A percentile compares a stretch with the other conserved stretches of the same genome.
phyloP scores from a whole-genome alignment of 2,888 invertebrate genomes.

The Bellardia pandia region DNA sequence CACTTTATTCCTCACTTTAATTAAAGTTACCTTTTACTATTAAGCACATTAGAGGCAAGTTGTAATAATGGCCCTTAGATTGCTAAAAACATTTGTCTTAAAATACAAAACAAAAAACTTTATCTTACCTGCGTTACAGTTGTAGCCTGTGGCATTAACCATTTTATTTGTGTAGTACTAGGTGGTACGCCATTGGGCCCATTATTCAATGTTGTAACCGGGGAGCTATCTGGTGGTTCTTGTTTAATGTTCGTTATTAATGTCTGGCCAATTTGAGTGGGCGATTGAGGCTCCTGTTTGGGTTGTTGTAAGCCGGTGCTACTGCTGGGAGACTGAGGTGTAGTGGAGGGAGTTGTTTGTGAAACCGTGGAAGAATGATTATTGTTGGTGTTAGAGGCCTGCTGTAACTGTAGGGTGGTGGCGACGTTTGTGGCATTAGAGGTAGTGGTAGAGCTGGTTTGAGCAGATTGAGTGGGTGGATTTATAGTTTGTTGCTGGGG shows the following conservation, averaged over 20 bases:
- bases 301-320: conserved; percentile 76
- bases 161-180: conserved; percentile 78
- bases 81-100: too few species aligned
- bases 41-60: too few species aligned
- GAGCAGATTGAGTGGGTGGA: conserved; percentile 68
- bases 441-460: conserved; percentile 61
- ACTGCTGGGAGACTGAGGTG: conserved; percentile 59
- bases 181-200: conserved; percentile 53
- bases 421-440: conserved; percentile 36
- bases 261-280: conserved; percentile 79
- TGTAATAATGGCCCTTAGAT: too few species aligned
- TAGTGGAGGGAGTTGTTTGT: conserved; percentile 47
- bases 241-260: conserved; percentile 82
- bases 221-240: conserved; percentile 80
- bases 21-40: too few species aligned
- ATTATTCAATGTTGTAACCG: conserved; percentile 41
- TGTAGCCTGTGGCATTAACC: conserved; percentile 78
- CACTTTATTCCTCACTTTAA: too few species aligned
- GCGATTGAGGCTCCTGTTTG: conserved; percentile 82
- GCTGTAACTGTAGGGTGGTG: conserved; percentile 54
- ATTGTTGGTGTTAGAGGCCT: conserved; percentile 13
- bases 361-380: conserved; percentile 50
- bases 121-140: conserved; percentile 68
- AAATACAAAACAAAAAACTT: not conserved
- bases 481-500: conserved; percentile 71